Percentiles rank a stretch among this genome's conserved stretches.
These are phyloP conservation scores for Cinara cedri DNA, from an alignment of 2,888 invertebrate genomes.

Conservation along the genomic window DNA sequence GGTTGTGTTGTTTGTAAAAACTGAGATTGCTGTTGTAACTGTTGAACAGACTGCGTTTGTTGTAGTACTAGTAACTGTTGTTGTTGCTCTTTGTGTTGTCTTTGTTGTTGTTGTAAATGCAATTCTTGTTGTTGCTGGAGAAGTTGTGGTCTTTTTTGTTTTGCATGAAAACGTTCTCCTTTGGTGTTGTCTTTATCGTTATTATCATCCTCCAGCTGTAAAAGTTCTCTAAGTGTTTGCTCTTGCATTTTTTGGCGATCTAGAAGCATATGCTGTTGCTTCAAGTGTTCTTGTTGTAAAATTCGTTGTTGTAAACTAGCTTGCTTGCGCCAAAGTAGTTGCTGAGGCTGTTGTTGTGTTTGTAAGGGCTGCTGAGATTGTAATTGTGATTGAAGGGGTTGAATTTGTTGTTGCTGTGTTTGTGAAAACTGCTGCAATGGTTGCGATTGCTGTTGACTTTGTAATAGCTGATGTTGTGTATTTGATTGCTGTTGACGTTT, in stretches of 20 bases:
- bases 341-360: not conserved
- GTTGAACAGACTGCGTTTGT: constrained; percentile 3
- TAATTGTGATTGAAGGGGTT: not conserved
- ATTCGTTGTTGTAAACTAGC: not conserved
- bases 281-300: constrained; percentile 24
- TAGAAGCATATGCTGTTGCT: not conserved
- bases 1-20: not conserved
- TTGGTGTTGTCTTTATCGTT: not conserved
- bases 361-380: not conserved
- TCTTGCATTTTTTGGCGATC: constrained; percentile 21
- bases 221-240: constrained; percentile 3
- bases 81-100: constrained; percentile 18
- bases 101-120: constrained; percentile 24
- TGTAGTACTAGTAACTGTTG: not conserved
- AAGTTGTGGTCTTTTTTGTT: constrained; percentile 12
- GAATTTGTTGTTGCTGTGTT: not conserved
- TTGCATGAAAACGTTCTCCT: not conserved
- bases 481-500: not conserved
- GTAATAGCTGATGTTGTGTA: not conserved
- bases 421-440: not conserved
- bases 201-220: constrained; percentile 1
- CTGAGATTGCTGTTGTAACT: not conserved
- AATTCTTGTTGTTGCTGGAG: constrained; percentile 20
- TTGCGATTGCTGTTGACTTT: not conserved
- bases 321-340: not conserved